Base-by-base conservation (phyloP, 2,113 vertebrate species). In the Dasyornis broadbenti region DNA sequence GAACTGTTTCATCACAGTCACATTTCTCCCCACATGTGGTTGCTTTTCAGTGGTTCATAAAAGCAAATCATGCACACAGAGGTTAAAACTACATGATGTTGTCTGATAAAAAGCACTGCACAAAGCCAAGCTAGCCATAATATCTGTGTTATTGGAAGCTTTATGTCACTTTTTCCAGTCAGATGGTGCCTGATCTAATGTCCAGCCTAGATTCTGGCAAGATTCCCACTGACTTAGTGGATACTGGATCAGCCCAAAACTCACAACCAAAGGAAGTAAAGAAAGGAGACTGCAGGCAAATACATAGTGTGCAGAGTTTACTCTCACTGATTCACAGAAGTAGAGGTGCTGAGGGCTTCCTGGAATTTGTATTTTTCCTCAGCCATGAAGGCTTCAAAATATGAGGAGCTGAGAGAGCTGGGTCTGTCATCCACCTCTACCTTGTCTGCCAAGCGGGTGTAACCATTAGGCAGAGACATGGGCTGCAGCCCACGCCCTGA, bases 121-220 rank as follows among this genome's bases (percentile, higher is more conserved):
- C 31, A 92, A 77, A 90, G 59, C 54, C 59, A 70, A 82, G 19
- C n/a, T 57, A 59, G 65, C 89, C 40, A 79, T 47, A 92, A 52
- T 80, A 83, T 82, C 66, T 86, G 39, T 91, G 56, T 86, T 96
- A 63, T 85, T 85, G 88, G 68, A 91, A 94, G 28, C 4, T 3
- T 86, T 68, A 65, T 66, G 76, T 95, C 87, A 90, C 33, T 90
- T 95, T 82, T 96, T 91, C 89, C 90, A 90, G 66, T 70, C 75
- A 91, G 78, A 52, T 78, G 68, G 37, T 87, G 50, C 42, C 30
- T 65, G 63, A 77, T 82, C 66, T 61, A 69, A 82, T 12, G n/a
- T 59, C 69, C 7, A 6, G 71, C 15, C 39, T 83, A 83, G 71
- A 78, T 61, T 63, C 88, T 50, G 50, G 59, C 80, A 94, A 82